Conservation (phyloP, 2,888 invertebrate species). For the Apoda limacodes region DNA sequence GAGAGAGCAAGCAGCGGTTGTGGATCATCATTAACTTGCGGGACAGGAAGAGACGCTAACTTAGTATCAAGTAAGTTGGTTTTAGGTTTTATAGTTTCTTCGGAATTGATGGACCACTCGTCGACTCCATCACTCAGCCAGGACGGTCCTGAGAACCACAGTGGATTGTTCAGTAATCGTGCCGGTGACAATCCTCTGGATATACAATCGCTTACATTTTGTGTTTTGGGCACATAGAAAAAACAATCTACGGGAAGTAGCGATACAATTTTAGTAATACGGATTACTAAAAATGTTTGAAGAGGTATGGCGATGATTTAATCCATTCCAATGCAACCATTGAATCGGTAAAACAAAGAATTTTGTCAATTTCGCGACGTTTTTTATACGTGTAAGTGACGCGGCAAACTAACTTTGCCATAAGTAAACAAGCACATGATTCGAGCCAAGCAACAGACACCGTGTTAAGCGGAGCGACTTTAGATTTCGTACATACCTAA, state of each 20-base stretch:
- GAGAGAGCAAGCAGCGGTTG: no score
- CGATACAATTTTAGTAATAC: slow-evolving; percentile 4
- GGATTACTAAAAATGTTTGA: slow-evolving; percentile 5
- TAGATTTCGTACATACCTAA: slow-evolving; percentile 6
- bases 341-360: slow-evolving; percentile 3
- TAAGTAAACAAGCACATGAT: slow-evolving; percentile 2
- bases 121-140: slow-evolving; percentile 2
- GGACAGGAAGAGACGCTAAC: neutral
- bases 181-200: slow-evolving; percentile 7
- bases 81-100: neutral
- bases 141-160: slow-evolving; percentile 7
- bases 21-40: no score
- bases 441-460: slow-evolving; percentile 6
- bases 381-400: slow-evolving; percentile 1
- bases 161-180: slow-evolving; percentile 5
- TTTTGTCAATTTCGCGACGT: slow-evolving; percentile 1
- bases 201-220: slow-evolving; percentile 7
- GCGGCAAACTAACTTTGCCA: slow-evolving; percentile 4
- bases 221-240: slow-evolving; percentile 4
- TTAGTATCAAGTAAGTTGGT: slow-evolving; percentile 3
- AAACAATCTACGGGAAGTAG: slow-evolving; percentile 3
- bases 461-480: slow-evolving; percentile 6
- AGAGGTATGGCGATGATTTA: slow-evolving; percentile 2
- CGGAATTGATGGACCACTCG: slow-evolving; percentile 3
- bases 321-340: slow-evolving; percentile 4